Conservation (phyloP, 2,888 invertebrate genomes). For the Luffia ferchaultella region DNA sequence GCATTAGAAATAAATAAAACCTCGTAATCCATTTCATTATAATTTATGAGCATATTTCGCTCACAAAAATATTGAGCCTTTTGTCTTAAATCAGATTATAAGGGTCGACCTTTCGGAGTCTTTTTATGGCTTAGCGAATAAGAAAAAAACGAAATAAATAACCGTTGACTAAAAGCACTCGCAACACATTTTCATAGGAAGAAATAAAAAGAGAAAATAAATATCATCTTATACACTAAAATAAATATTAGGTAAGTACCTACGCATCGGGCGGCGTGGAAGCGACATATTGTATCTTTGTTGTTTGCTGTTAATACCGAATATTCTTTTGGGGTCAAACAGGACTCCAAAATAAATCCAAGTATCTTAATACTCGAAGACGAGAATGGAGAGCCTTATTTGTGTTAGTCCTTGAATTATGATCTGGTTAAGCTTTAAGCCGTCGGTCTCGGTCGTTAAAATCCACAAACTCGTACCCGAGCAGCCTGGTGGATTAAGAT, state of each 20-base stretch:
- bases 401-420: too few species aligned
- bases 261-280: not conserved
- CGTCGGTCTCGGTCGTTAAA: too few species aligned
- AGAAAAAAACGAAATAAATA: not conserved
- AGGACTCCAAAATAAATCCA: not conserved
- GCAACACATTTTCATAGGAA: not conserved
- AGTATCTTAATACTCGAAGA: not conserved
- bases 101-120: not conserved
- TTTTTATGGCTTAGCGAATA: not conserved
- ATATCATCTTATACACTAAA: too few species aligned
- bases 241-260: not conserved
- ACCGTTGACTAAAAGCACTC: not conserved
- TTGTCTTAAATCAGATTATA: not conserved
- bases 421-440: too few species aligned
- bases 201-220: not conserved
- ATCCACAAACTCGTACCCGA: too few species aligned
- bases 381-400: too few species aligned
- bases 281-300: not conserved
- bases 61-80: not conserved
- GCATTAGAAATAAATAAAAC: not conserved
- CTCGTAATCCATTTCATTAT: not conserved
- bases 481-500: too few species aligned
- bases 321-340: not conserved
- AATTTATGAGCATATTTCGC: not conserved
- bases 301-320: not conserved